Evolutionary conservation across 2,113 vertebrate genomes (phyloP).

Genomic region (Sinocyclocheilus anshuiensis): DNA sequence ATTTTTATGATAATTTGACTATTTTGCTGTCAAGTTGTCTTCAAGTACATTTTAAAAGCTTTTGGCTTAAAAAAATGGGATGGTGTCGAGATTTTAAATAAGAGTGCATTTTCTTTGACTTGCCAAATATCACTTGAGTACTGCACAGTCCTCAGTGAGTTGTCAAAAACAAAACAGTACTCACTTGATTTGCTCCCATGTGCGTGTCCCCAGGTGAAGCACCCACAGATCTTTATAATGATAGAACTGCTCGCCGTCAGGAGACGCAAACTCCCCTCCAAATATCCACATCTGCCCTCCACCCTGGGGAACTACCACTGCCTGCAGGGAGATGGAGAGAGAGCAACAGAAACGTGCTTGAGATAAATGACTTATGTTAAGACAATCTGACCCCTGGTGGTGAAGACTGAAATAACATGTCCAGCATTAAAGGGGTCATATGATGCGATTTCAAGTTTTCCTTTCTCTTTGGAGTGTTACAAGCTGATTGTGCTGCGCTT

Average conservation of each 20-base stretch:
- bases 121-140: neutral
- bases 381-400: constrained; percentile 60
- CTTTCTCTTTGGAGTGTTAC: no score
- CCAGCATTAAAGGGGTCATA: no score
- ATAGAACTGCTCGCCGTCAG: constrained; percentile 93
- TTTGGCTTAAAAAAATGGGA: neutral
- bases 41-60: neutral
- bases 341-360: neutral
- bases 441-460: no score
- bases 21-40: neutral
- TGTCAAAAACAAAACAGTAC: constrained; percentile 47
- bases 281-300: constrained; percentile 97
- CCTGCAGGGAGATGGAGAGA: constrained; percentile 70
- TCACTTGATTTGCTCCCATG: constrained; percentile 96
- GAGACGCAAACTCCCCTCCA: constrained; percentile 94
- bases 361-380: neutral
- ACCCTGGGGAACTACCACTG: constrained; percentile 84
- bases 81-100: neutral
- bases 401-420: constrained; percentile 6
- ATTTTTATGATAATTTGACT: neutral
- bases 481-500: no score
- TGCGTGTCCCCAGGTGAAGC: constrained; percentile 86
- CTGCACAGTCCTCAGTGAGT: neutral
- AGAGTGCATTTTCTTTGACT: neutral
- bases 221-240: constrained; percentile 99